Conservation (phyloP, 2,888 invertebrate genomes). For the Pherbina coryleti region DNA sequence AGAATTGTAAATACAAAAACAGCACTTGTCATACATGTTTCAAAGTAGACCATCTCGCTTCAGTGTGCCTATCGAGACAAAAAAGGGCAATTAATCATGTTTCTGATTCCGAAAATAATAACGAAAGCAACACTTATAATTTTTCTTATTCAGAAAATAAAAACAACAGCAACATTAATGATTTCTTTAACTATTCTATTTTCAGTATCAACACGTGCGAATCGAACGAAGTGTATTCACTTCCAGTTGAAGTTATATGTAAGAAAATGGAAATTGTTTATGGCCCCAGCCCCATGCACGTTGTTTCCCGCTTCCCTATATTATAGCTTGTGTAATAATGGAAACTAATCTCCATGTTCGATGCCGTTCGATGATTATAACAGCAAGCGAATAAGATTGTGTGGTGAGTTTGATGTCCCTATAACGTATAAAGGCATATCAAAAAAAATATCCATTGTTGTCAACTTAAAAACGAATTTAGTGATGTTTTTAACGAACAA, state of each 20-base stretch:
- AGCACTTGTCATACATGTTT: slow-evolving; percentile 14
- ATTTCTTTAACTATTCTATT: no score
- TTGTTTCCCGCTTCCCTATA: slow-evolving; percentile 9
- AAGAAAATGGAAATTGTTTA: no score
- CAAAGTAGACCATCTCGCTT: slow-evolving; percentile 8
- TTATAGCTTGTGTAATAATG: neutral
- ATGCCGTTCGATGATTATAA: slow-evolving; percentile 7
- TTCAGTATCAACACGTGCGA: no score
- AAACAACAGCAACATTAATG: neutral
- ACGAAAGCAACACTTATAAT: neutral
- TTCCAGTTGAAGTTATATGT: no score
- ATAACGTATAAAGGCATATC: neutral
- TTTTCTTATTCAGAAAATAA: neutral
- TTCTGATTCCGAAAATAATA: slow-evolving; percentile 12
- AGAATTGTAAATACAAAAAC: neutral
- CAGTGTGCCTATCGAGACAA: neutral
- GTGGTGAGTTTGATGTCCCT: no score
- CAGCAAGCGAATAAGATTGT: slow-evolving; percentile 13
- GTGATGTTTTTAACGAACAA: no score
- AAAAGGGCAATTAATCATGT: neutral
- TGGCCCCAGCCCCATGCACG: no score
- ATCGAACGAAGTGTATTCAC: no score
- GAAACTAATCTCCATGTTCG: neutral
- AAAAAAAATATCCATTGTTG: slow-evolving; percentile 7
- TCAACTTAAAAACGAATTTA: neutral